Percentiles rank a stretch among this genome's conserved stretches.
Conservation (phyloP, 30 jellyfish, hydroid and myxozoan genomes). For the Aurelia coerulea region DNA sequence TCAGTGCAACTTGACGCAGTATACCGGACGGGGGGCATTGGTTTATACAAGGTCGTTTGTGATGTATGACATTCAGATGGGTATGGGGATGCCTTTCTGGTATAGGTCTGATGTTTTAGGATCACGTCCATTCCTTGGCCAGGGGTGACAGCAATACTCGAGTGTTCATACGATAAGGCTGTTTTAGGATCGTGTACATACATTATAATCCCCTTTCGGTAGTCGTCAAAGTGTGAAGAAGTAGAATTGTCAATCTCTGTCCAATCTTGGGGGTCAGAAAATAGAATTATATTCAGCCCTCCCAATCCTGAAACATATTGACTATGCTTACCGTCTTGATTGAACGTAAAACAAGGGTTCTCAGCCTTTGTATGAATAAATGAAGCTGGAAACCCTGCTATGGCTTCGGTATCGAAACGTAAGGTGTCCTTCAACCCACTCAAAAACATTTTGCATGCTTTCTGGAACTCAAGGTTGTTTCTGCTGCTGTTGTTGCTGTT, state of each 20-base stretch:
- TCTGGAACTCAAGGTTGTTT: constrained; percentile 17
- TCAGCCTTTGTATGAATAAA: neutral
- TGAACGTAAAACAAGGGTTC: constrained; percentile 45
- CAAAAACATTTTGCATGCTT: constrained; percentile 45
- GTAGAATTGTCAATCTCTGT: neutral
- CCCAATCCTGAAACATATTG: constrained; percentile 17
- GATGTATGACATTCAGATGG: constrained; percentile 55
- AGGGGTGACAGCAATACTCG: constrained; percentile 21
- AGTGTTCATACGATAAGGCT: neutral
- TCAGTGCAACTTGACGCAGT: constrained; percentile 20
- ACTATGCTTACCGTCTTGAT: constrained; percentile 19
- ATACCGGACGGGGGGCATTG: constrained; percentile 9
- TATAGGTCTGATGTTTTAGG: neutral
- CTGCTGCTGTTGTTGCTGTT: neutral
- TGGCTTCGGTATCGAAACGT: constrained; percentile 4
- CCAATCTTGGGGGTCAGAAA: constrained; percentile 32
- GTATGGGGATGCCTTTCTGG: constrained; percentile 39
- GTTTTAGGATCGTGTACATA: constrained; percentile 46
- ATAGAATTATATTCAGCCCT: constrained; percentile 42
- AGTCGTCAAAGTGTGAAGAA: constrained; percentile 42
- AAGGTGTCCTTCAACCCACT: constrained; percentile 51
- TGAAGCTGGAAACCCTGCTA: constrained; percentile 21
- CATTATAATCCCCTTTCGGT: constrained; percentile 18
- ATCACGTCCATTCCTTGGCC: constrained; percentile 33
- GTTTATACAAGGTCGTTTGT: constrained; percentile 36